phyloP scores from a whole-genome alignment of 2,888 invertebrate species.

The Drosophila percnosoma region DNA sequence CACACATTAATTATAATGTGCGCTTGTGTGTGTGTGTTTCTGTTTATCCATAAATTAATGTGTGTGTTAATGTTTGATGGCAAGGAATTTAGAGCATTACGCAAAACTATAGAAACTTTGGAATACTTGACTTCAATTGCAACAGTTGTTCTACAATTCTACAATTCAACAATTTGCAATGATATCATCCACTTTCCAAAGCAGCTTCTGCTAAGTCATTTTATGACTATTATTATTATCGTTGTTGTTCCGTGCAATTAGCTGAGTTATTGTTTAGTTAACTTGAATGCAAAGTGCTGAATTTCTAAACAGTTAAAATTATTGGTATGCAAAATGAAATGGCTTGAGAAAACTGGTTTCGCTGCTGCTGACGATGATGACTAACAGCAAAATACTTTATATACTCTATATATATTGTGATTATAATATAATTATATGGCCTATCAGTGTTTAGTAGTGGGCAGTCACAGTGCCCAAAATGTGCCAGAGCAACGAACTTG shows the following conservation, averaged over 20 bases:
- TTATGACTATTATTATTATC: conserved; percentile 21
- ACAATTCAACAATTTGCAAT: conserved; percentile 27
- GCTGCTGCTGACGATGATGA: conserved; percentile 26
- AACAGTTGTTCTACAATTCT: conserved; percentile 22
- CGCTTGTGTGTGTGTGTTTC: conserved; percentile 7
- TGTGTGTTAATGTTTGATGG: conserved; percentile 31
- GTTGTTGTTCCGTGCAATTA: conserved; percentile 58
- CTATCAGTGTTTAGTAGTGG: conserved; percentile 1
- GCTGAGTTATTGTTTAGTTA: conserved; percentile 53
- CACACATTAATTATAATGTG: conserved; percentile 29
- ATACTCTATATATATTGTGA: conserved; percentile 1
- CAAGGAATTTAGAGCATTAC: conserved; percentile 61
- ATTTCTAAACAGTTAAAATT: conserved; percentile 35
- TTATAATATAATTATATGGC: conserved; percentile 9
- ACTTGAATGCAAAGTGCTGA: conserved; percentile 39
- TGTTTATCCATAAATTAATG: conserved; percentile 53
- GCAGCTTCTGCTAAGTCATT: conserved; percentile 15
- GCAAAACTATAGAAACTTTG: conserved; percentile 23
- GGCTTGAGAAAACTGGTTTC: conserved; percentile 46
- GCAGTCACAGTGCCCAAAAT: conserved; percentile 7
- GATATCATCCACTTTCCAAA: conserved; percentile 46
- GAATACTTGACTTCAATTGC: conserved; percentile 28
- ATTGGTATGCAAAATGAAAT: conserved; percentile 44
- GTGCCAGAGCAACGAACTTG: conserved; percentile 67
- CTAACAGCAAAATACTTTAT: conserved; percentile 24